These are phyloP conservation scores for Festucalex cinctus DNA, from an alignment of 2,113 vertebrate genomes.

Conservation along the genomic window DNA sequence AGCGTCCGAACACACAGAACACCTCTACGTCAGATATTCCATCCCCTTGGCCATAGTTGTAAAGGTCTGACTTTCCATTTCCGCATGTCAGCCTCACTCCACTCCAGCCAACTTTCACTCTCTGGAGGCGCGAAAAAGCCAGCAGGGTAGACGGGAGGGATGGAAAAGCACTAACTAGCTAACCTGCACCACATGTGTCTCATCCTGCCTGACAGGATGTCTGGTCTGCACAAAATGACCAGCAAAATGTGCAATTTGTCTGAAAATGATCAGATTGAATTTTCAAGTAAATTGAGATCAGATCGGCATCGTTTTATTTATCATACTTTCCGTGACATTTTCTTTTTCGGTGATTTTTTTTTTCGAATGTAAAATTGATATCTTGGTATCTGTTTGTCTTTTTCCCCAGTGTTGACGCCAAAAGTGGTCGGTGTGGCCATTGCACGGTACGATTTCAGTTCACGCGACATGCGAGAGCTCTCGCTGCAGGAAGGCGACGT, in stretches of 20 bases:
- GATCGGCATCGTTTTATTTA: no score
- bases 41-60: conserved; percentile 43
- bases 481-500: conserved; percentile 90
- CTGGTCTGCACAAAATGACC: no score
- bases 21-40: conserved; percentile 47
- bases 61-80: conserved; percentile 61
- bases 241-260: neutral
- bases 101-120: conserved; percentile 32
- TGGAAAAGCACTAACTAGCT: conserved; percentile 39
- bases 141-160: conserved; percentile 11
- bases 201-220: no score
- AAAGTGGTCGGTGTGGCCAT: conserved; percentile 92
- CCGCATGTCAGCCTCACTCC: conserved; percentile 51
- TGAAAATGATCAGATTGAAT: no score
- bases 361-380: neutral
- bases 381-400: conserved; percentile 1
- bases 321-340: no score
- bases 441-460: conserved; percentile 94
- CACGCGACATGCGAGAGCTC: conserved; percentile 89
- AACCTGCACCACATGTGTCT: conserved; percentile 41
- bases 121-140: conserved; percentile 24
- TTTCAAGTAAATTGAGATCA: no score
- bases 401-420: conserved; percentile 80
- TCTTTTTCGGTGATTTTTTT: no score
- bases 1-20: conserved; percentile 42